Evolutionary conservation across 2,888 invertebrate genomes (phyloP).

Genomic region (Mimumesa dahlbomi): DNA sequence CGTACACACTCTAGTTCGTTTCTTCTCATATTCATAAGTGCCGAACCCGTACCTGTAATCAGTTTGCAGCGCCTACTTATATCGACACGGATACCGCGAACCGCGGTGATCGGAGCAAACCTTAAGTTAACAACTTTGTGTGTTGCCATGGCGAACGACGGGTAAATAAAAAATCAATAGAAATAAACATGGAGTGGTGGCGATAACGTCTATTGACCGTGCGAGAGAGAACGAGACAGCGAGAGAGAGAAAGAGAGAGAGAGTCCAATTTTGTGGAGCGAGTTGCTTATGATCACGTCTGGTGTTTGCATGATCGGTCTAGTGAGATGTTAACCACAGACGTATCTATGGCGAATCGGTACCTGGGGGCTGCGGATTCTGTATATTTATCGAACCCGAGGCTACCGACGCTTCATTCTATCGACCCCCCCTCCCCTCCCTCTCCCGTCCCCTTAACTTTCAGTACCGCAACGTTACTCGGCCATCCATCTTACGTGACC

Average conservation of each 20-base stretch:
- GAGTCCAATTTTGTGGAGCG: constrained; percentile 46
- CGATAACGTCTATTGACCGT: not conserved
- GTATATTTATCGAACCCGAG: constrained; percentile 35
- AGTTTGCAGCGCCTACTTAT: constrained; percentile 33
- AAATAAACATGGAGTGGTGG: not conserved
- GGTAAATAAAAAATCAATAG: not conserved
- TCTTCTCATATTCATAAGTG: not conserved
- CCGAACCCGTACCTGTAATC: constrained; percentile 7
- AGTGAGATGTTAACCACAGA: constrained; percentile 34
- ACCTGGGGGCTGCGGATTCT: constrained; percentile 10
- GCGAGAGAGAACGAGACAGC: not conserved
- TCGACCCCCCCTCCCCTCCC: too few relatives aligned
- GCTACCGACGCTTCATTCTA: constrained; percentile 26
- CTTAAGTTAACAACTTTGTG: constrained; percentile 42
- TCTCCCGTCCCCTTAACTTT: too few relatives aligned
- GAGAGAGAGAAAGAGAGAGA: constrained; percentile 1
- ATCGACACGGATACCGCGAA: constrained; percentile 33
- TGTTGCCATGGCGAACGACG: constrained; percentile 14
- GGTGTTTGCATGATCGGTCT: constrained; percentile 32
- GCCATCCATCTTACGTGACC: constrained; percentile 36
- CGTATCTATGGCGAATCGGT: constrained; percentile 4
- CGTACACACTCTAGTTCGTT: too few relatives aligned
- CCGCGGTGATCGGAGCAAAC: constrained; percentile 5
- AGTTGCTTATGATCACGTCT: constrained; percentile 15
- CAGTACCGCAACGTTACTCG: constrained; percentile 19